Percentiles rank a stretch among this genome's conserved stretches.
Evolutionary conservation across 2,888 invertebrate species (phyloP).

Genomic region (Campopleginae sp.): DNA sequence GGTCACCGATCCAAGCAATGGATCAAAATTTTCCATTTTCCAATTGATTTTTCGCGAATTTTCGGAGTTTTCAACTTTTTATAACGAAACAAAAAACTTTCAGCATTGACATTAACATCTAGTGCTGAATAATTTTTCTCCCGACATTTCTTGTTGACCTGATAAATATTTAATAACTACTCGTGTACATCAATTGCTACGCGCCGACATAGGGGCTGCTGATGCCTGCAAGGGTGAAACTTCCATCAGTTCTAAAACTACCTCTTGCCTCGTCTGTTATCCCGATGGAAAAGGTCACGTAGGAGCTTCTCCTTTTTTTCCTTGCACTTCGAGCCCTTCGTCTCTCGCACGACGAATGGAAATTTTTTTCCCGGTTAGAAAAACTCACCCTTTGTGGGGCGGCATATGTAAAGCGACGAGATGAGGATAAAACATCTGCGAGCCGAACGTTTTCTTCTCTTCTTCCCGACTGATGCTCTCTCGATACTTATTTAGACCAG

Average conservation of each 20-base stretch:
- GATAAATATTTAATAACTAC: neutral
- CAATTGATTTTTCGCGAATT: neutral
- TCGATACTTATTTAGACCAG: slow-evolving; percentile 62
- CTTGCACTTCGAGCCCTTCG: slow-evolving; percentile 39
- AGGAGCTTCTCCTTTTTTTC: slow-evolving; percentile 72
- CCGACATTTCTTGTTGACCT: too few relatives aligned
- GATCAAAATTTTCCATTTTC: neutral
- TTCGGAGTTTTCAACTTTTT: neutral
- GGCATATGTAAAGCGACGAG: neutral
- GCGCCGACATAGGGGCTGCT: neutral
- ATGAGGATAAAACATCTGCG: neutral
- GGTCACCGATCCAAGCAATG: neutral
- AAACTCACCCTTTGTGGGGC: slow-evolving; percentile 5
- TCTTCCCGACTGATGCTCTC: slow-evolving; percentile 54
- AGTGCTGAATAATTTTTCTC: too few relatives aligned
- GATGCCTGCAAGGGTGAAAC: slow-evolving; percentile 51
- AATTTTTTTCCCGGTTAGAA: neutral
- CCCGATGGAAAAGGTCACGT: slow-evolving; percentile 78
- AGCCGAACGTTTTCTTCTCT: neutral
- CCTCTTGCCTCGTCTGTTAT: slow-evolving; percentile 69
- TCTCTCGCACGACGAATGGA: neutral
- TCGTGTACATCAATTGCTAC: neutral
- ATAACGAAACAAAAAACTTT: neutral
- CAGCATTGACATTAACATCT: too few relatives aligned
- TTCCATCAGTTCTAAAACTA: slow-evolving; percentile 54